Conservation (phyloP, 2,113 vertebrate species). For the Tachuris rubrigastra region DNA sequence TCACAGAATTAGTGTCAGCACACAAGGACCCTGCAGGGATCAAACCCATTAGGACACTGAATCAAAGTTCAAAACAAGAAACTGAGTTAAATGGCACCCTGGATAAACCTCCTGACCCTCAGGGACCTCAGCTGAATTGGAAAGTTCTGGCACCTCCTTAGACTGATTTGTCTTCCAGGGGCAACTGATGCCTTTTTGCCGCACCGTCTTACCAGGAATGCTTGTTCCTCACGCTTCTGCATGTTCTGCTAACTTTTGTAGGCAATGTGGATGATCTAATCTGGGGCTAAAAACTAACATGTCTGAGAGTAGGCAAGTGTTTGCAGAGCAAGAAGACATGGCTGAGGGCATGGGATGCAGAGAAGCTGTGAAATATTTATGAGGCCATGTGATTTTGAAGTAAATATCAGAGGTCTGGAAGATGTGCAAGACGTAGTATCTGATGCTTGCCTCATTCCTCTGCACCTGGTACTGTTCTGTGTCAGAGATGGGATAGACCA, state of each 20-base stretch:
- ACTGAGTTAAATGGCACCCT: background rate
- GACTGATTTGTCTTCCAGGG: background rate
- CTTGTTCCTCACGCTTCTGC: background rate
- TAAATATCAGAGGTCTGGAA: background rate
- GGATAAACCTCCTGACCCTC: background rate
- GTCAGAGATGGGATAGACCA: background rate
- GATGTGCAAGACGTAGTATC: background rate
- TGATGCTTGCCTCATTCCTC: background rate
- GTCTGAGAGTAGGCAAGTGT: background rate
- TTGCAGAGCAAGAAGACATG: background rate
- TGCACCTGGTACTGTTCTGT: background rate
- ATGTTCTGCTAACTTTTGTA: background rate
- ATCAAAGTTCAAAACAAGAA: background rate
- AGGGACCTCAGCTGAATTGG: background rate
- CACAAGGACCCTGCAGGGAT: background rate
- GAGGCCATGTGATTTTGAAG: background rate
- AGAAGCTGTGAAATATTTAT: background rate
- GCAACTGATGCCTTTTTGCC: background rate
- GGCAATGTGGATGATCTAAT: background rate
- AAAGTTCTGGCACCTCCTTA: background rate
- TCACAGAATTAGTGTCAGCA: background rate
- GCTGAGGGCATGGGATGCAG: background rate
- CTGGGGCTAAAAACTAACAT: background rate
- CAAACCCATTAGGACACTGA: background rate
- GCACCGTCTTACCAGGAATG: rapidly evolving